Evolutionary conservation across 2,113 vertebrate species (phyloP), one percentile per base, ranked within the genome.

Genomic region (Silurus meridionalis): DNA sequence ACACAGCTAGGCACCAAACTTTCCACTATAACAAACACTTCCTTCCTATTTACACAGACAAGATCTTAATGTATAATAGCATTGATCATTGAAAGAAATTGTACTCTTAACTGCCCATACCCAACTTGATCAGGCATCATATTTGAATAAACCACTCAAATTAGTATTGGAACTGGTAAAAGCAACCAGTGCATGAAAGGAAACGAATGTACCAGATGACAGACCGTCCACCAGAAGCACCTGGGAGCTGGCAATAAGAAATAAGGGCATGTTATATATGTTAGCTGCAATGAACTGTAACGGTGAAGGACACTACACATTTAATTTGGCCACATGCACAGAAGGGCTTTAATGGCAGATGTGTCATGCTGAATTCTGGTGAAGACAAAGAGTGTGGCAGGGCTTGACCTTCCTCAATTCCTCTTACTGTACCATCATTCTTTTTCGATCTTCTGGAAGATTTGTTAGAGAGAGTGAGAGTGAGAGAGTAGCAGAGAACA

Each of bases 21-120:
- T 53, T 82, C 74, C 83, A 88, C 89, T 83, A 82, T 67, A 84
- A 83, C 85, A 85, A 87, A 89, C 85, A 86, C 75, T 83, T 83
- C 78, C 89, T 72, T 79, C 63, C 74, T 87, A 67, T 85, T 88
- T 83, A 83, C 75, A 83, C 71, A 67, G 78, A 83, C 80, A 75
- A 66, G 74, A 83, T 57, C 52, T 64, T 83, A 80, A 48, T 67
- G 25, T 61, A 67, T 81, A 80, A 64, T 80, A 17, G 15, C 37
- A 72, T 74, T 11, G 37, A 71, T 67, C 66, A 69, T 69, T 37
- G 28, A 28, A 8, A 80, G 8, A 28, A 48, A 80, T 61, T 60
- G 78, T 23, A 80, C 9, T 48, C 19, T 37, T 57, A 58, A 46
- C 11, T 60, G 28, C 48, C 57, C 57, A 61, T 46, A 80, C 28